Evolutionary conservation across 2,888 invertebrate species (phyloP), one percentile per base, ranked within the genome.

Genomic region (Hirtodrosophila confusa): DNA sequence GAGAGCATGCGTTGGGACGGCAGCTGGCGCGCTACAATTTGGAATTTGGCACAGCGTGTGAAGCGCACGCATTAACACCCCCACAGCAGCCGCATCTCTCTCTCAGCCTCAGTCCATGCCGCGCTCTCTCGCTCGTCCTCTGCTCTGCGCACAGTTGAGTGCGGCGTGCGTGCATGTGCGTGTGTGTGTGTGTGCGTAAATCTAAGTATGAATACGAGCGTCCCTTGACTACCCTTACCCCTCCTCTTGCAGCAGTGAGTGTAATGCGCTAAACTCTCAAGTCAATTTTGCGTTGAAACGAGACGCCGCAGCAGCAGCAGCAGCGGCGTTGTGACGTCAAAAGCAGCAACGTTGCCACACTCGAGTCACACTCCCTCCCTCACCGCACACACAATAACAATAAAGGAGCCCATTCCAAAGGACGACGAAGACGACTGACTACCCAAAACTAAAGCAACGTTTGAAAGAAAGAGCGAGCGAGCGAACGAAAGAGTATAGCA

Each of bases 251-350:
- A 77, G 67, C 60, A 51, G 73, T 54, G 69, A 48, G 64, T 76
- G 77, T 71, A 76, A 75, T 75, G 77, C 54, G 76, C 75, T 76
- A 76, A 71, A 76, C 75, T 75, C 64, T 76, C 64, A 64, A 76
- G 75, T 75, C 76, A 76, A 75, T 76, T 75, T 71, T 55, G 75
- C 64, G 75, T 61, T 69, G 68, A 75, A 73, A 64, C 58, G 73
- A 57, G 69, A 62, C 73, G 69, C 61, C 55, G 62, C 27, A 66
- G 60, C 51, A 64, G 64, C 56, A 53, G 57, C 72, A 51, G 67
- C 65, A 44, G 67, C 74, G 55, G 50, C 78, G 69, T 69, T 69
- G 84, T 83, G 78, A 83, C 79, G 84, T 80, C 82, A 80, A 70
- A 62, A 10, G 69, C 27, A 60, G 55, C 43, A 54, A 55, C 66